Percentiles rank a stretch among this genome's conserved stretches.
Conservation (phyloP, 2,797 vertebrate genomes). For the Pyrocephalus nanus region DNA sequence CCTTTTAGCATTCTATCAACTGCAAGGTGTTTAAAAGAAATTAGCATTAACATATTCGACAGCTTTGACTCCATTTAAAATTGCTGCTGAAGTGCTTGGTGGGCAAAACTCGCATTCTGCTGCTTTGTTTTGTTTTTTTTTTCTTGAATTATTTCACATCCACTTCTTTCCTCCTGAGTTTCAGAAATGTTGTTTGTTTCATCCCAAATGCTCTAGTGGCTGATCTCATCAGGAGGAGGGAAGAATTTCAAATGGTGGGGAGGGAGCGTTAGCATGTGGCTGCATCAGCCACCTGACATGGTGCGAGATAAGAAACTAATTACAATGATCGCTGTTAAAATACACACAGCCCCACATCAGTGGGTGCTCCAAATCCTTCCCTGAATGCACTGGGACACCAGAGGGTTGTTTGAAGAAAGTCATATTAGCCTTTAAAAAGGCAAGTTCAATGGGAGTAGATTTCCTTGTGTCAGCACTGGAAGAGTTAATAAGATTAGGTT, state of each 20-base stretch:
- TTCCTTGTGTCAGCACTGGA: background rate
- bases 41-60: background rate
- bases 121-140: background rate
- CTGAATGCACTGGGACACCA: too few relatives aligned
- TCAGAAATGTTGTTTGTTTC: background rate
- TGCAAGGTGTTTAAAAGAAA: background rate
- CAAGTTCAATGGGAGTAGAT: background rate
- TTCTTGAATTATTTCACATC: background rate
- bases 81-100: background rate
- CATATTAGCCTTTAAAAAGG: background rate
- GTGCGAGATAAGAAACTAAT: background rate
- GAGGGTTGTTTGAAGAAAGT: background rate
- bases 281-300: background rate
- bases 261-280: background rate
- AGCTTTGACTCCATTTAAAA: background rate
- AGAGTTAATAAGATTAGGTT: background rate
- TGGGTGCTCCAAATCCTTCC: background rate
- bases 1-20: background rate
- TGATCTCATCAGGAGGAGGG: background rate
- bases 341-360: accelerated
- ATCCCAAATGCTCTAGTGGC: background rate
- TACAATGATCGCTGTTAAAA: background rate
- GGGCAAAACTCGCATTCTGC: background rate
- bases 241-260: background rate
- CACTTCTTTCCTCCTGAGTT: background rate